Base-by-base conservation (phyloP, 1,140 invertebrate genomes). In the Caerostris darwini region DNA sequence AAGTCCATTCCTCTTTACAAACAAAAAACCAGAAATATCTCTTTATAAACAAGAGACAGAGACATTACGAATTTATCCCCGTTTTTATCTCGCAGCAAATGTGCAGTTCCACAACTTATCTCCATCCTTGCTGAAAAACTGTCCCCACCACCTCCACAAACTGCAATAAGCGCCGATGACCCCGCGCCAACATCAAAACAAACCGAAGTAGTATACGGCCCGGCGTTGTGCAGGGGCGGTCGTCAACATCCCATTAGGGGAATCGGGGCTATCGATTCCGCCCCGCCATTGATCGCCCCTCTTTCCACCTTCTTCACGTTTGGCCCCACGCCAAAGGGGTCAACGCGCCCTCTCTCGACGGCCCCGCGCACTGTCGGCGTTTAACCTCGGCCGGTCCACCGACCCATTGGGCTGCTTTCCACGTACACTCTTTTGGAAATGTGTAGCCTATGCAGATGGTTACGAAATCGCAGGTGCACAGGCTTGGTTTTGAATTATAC, bases 161-260 rank as follows among this genome's bases (percentile, higher is more conserved):
- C 34, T 67, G 61, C 61, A 67, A n/a, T 67, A 10, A n/a, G 14
- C 61, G 12, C 7, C n/a, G 61, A n/a, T n/a, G 14, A 17, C 6
- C 71, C 71, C 8, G 71, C 8, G 4, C 61, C 71, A 12, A 19
- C 8, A 34, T 8, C 3, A 3, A 77, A 77, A 77, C 71, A 77
- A 53, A 50, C 71, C n/a, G 17, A n/a, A 34, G 34, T 34, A 34
- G 34, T 34, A 34, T 34, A 34, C 34, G 34, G 34, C 34, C 34
- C 34, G 34, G 34, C 0, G 34, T 34, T 56, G 8, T 3, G 57
- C 56, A 54, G 10, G 58, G 10, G 34, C 50, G 58, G 92, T 87
- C 82, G 92, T 93, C 92, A 93, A 93, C 92, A 93, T 87, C 53
- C 82, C 92, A 93, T 93, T 93, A 93, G 56, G 19, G 58, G 77